Evolutionary conservation across 92 coral and sea anemone species (phyloP), one percentile per base, ranked within the genome.

Genomic region (Palythoa grandis): DNA sequence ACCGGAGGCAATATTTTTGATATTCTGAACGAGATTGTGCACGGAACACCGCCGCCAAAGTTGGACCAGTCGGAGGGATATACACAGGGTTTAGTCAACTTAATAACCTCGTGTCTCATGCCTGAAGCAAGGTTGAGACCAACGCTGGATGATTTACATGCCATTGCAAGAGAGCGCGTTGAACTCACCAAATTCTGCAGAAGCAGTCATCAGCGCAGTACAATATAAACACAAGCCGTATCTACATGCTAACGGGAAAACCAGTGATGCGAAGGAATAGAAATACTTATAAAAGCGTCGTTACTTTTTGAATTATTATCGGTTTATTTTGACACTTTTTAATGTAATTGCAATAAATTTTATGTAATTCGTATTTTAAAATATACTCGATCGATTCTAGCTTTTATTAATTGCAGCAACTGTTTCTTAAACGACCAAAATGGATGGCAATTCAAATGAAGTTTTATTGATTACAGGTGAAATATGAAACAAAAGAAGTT

Each of bases 21-120:
- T 63, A 74, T 68, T 50, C 84, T 93, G 56, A 91, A 91, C 23
- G 90, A 87, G 67, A 89, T 93, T 6, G 96, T 93, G 4, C 78
- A 91, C 35, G 96, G 96, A 37, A 82, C 71, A 7, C 86, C 94
- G 7, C 96, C 96, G 13, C 88, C 90, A 8, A 89, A 83, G 35
- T 70, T 89, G 19, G 72, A 24, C 15, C 88, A 91, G n/a, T 58
- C 86, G n/a, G 85, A 85, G 4, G 88, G 76, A 19, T 91, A 74
- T 52, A 83, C 86, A 48, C 82, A 87, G 15, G 72, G 77, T 29
- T 67, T 89, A 47, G 78, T 61, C 2, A 48, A 74, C 72, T 72
- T 93, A 20, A 87, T 88, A 17, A 75, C 67, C 7, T 86, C 91
- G 10, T 93, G 94, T 76, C 86, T 93, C 5, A 89, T 92, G 63